Conservation (phyloP, 2,888 invertebrate genomes). For the Leucania comma region DNA sequence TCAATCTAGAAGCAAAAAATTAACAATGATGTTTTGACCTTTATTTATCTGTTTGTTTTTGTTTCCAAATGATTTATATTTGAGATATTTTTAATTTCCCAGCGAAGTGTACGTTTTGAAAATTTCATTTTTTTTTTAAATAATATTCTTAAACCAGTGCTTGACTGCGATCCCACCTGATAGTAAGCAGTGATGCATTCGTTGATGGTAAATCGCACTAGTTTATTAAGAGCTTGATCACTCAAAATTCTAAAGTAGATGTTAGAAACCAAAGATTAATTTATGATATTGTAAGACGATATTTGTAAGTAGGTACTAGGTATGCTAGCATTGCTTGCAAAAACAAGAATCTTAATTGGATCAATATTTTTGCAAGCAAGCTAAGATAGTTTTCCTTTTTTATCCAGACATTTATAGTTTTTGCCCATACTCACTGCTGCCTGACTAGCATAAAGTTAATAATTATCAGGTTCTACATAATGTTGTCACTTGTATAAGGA, state of each 20-base stretch:
- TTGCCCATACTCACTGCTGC: neutral
- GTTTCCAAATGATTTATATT: conserved; percentile 41
- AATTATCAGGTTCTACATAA: conserved; percentile 29
- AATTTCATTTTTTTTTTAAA: too few species aligned
- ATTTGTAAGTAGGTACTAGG: neutral
- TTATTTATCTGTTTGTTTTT: conserved; percentile 66
- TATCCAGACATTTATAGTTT: conserved; percentile 12
- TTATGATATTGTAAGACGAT: conserved; percentile 1
- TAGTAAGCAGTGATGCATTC: too few species aligned
- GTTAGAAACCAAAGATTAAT: neutral
- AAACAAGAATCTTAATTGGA: conserved; percentile 30
- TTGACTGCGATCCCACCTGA: too few species aligned
- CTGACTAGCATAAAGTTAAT: conserved; percentile 17
- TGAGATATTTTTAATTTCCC: conserved; percentile 32
- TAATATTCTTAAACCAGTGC: too few species aligned
- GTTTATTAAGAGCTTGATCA: too few species aligned
- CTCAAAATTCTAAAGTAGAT: too few species aligned
- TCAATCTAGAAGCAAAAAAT: conserved; percentile 69
- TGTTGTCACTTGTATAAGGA: conserved; percentile 40
- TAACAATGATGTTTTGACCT: conserved; percentile 76
- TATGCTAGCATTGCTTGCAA: conserved; percentile 20
- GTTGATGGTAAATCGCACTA: too few species aligned
- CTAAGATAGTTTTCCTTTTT: conserved; percentile 4
- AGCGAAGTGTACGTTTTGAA: conserved; percentile 4
- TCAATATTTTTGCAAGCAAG: conserved; percentile 24